Evolutionary conservation across 2,888 invertebrate species (phyloP), one percentile per base, ranked within the genome.

Genomic region (Metacarcinus magister): DNA sequence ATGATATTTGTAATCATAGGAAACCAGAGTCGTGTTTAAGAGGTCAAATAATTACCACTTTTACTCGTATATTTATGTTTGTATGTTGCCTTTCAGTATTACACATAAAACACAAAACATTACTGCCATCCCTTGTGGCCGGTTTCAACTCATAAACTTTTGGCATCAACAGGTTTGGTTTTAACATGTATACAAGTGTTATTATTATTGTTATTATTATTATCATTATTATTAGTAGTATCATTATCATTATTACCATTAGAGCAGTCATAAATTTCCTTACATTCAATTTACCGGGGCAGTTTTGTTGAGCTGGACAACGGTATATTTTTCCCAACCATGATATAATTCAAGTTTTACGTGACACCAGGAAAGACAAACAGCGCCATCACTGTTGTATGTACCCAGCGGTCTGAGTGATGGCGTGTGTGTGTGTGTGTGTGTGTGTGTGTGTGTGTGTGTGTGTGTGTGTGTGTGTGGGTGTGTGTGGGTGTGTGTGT

Each of bases 391-490:
- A 82, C 82, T 82, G 82, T 82, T 82, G 82, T 82, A 44, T 91
- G 48, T 91, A 44, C 48, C 28, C 46, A 44, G 46, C 23, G 44
- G 60, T 54, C 48, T 54, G 60, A 54, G 60, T n/a, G 39, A 54
- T 48, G 32, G 32, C 28, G 46, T 92, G 48, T 92, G 48, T 93
- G 43, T 93, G 60, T 93, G 43, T 93, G 60, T 39, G 43, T 91
- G 48, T 93, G 43, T 93, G 60, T 93, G 43, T 93, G 60, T 93
- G 43, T 93, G 60, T 93, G 43, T 93, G 60, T 93, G 43, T 92
- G 48, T 92, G 48, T 92, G 48, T 92, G 48, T 75, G 60, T 75
- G 43, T 75, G 60, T 67, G 43, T 43, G 43, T 93, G 60, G 75
- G 43, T 75, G 54, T 92, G 60, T 67, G 54, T 48, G 54, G 28